These are phyloP conservation scores for Eurypyga helias DNA, from an alignment of 2,113 vertebrate species.

Conservation along the genomic window DNA sequence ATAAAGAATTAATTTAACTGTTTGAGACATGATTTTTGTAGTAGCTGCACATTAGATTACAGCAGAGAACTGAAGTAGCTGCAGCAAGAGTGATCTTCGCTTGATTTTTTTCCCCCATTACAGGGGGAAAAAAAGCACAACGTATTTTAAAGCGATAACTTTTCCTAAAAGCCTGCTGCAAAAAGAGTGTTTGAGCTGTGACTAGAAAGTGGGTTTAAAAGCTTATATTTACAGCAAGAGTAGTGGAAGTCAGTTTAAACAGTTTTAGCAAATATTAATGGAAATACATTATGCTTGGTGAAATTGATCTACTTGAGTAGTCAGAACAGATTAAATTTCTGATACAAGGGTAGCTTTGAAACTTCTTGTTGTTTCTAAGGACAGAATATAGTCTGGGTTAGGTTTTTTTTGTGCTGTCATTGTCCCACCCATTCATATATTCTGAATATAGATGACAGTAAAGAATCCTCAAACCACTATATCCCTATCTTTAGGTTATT, in stretches of 20 bases:
- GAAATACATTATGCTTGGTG: background rate
- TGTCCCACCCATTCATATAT: background rate
- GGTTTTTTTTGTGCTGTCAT: background rate
- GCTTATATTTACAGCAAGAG: background rate
- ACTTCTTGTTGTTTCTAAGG: background rate
- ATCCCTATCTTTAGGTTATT: background rate
- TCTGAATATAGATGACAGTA: background rate
- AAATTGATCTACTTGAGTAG: background rate
- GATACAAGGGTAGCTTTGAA: background rate
- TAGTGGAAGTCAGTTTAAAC: background rate
- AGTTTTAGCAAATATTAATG: background rate
- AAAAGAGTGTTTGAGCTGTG: background rate
- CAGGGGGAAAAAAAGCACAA: rapidly evolving
- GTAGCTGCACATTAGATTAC: background rate
- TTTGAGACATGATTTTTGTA: background rate
- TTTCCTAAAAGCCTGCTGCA: background rate
- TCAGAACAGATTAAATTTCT: background rate
- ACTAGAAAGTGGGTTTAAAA: background rate
- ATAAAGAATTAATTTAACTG: background rate
- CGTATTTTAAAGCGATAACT: background rate
- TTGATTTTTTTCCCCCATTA: background rate
- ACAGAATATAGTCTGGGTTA: background rate
- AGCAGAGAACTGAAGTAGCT: background rate
- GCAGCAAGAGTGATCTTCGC: background rate
- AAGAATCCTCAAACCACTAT: background rate